Percentiles rank a stretch among this genome's conserved stretches.
Conservation (phyloP, 2,113 vertebrate species). For the Anthoscopus minutus region DNA sequence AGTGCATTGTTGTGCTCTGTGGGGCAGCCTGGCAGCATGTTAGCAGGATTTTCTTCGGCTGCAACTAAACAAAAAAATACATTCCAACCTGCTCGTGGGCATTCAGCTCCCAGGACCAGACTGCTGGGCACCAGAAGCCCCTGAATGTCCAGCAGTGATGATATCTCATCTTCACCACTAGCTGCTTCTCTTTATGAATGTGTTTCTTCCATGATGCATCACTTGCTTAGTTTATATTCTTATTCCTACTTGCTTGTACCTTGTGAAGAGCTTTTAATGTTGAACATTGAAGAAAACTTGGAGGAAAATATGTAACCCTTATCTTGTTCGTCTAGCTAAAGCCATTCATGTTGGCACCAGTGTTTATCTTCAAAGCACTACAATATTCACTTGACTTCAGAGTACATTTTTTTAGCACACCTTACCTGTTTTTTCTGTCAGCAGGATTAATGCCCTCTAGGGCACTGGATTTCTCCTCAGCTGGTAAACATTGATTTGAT, state of each 20-base stretch:
- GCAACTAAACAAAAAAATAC: background rate
- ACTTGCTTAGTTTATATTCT: background rate
- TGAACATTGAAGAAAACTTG: background rate
- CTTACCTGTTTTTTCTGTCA: background rate
- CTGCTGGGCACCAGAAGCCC: background rate
- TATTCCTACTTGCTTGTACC: background rate
- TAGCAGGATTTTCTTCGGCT: background rate
- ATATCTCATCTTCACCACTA: background rate
- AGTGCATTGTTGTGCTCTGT: background rate
- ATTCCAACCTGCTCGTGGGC: background rate
- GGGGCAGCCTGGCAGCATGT: background rate
- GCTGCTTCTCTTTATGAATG: background rate
- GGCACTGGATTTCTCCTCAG: background rate
- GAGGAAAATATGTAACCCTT: background rate
- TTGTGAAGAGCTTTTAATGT: background rate
- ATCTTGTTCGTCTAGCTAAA: background rate
- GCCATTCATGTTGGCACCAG: background rate
- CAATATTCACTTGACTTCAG: background rate
- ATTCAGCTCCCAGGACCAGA: background rate
- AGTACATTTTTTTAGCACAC: background rate
- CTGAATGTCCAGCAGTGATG: background rate
- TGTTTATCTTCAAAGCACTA: background rate
- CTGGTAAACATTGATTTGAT: background rate
- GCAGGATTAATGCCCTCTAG: background rate
- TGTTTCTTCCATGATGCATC: background rate